Evolutionary conservation across 1,140 invertebrate species (phyloP).

Genomic region (Helicorthomorpha holstii): DNA sequence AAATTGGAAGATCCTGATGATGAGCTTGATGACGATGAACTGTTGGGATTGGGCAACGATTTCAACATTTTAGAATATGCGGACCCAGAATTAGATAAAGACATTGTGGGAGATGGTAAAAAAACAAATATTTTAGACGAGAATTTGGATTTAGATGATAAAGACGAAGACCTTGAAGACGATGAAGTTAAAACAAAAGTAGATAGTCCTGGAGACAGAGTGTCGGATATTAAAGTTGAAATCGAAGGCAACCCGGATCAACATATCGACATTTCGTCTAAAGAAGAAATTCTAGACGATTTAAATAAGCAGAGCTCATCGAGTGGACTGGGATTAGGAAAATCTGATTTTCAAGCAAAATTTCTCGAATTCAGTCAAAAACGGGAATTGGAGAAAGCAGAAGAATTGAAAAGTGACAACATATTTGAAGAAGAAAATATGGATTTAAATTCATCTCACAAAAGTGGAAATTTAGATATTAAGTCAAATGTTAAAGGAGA

Average conservation of each 20-base stretch:
- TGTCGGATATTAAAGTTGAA: slow-evolving; percentile 4
- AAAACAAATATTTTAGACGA: slow-evolving; percentile 29
- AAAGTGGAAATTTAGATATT: slow-evolving; percentile 2
- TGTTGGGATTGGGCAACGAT: slow-evolving; percentile 77
- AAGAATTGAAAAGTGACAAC: slow-evolving; percentile 18
- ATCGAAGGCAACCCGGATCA: slow-evolving; percentile 6
- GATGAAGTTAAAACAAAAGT: slow-evolving; percentile 8
- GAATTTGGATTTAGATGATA: slow-evolving; percentile 24
- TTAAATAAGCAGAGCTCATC: not conserved
- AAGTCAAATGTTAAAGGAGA: not conserved
- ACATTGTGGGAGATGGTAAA: slow-evolving; percentile 18
- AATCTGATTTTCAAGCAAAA: slow-evolving; percentile 21
- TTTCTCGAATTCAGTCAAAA: slow-evolving; percentile 33
- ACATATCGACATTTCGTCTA: not conserved
- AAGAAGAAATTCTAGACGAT: not conserved
- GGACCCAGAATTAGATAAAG: slow-evolving; percentile 73
- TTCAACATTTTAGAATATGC: slow-evolving; percentile 93
- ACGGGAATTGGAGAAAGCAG: slow-evolving; percentile 41
- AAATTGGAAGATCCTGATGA: slow-evolving; percentile 52
- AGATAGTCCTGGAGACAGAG: not conserved
- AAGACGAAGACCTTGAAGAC: slow-evolving; percentile 16
- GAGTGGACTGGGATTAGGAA: not conserved
- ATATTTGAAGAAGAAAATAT: slow-evolving; percentile 45
- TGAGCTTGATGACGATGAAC: slow-evolving; percentile 70
- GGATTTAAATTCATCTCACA: slow-evolving; percentile 26